Conservation (phyloP, 1,140 invertebrate species). For the Papilio aristodemus region DNA sequence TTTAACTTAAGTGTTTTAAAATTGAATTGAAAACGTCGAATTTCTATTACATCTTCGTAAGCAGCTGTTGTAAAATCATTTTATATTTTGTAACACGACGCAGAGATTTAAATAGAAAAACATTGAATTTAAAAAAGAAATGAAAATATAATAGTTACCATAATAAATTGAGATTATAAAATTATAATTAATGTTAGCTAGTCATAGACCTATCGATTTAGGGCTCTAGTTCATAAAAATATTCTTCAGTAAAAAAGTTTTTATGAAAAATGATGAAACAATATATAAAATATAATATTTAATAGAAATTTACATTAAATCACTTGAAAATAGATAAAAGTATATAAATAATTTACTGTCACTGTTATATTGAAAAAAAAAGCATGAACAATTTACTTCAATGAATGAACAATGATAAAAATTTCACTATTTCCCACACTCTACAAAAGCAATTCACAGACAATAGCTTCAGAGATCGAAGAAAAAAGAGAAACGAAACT, state of each 20-base stretch:
- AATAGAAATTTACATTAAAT: too few relatives aligned
- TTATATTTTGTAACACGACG: background rate
- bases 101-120: background rate
- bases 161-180: too few relatives aligned
- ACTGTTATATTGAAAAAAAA: background rate
- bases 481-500: slow-evolving; percentile 22
- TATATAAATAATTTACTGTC: too few relatives aligned
- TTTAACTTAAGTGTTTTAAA: slow-evolving; percentile 22
- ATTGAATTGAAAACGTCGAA: slow-evolving; percentile 5
- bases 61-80: background rate
- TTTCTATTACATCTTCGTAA: background rate
- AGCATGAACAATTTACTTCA: background rate
- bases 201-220: too few relatives aligned
- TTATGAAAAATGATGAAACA: too few relatives aligned
- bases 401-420: background rate
- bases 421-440: slow-evolving; percentile 27
- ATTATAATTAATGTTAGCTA: too few relatives aligned
- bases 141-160: too few relatives aligned
- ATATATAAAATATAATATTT: too few relatives aligned
- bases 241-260: too few relatives aligned
- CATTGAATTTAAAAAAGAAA: too few relatives aligned
- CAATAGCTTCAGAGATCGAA: background rate
- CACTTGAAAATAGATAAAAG: too few relatives aligned
- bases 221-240: too few relatives aligned
- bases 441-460: slow-evolving; percentile 13